Evolutionary conservation across 2,113 vertebrate species (phyloP), one percentile per base, ranked within the genome.

Genomic region (Prunella himalayana): DNA sequence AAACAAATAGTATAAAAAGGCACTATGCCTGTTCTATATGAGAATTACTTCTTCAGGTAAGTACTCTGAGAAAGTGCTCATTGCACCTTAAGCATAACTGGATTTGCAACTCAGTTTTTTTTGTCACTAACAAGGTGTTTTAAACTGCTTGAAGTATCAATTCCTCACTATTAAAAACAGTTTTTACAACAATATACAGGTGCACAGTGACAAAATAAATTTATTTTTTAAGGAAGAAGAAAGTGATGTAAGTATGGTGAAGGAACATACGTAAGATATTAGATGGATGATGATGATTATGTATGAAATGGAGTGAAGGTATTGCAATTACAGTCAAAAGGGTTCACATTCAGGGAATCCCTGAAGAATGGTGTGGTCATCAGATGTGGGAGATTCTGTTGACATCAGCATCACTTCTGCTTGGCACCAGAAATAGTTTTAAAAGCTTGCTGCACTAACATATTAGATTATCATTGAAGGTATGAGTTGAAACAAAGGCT

Each of bases 361-460:
- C 95, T 95, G 96, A 94, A 91, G 94, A 96, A 94, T 95, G 87
- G 85, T 96, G 92, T 93, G 81, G 87, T 97, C 94, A 93, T 96
- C 95, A 90, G 91, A 88, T 95, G 87, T 85, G 82, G 90, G 90
- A 96, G 90, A 94, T 69, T 96, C 92, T 94, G 92, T 78, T 85
- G 94, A 94, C 94, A 96, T 96, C 92, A 95, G 94, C 94, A 91
- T 92, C 94, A 93, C 95, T 95, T 97, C 95, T 95, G 92, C 94
- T 87, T 72, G 94, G 78, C 94, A 97, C n/a, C 87, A 97, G 88
- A 97, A 95, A 95, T 72, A 73, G 94, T 96, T 97, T 97, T 96
- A 97, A 97, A 97, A 97, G 92, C 87, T 96, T 97, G 94, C 95
- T 97, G 95, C 92, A 85, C 95, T 97, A 97, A 94, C 90, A 84